Evolutionary conservation across 2,888 invertebrate genomes (phyloP).

Genomic region (Emmelina monodactyla): DNA sequence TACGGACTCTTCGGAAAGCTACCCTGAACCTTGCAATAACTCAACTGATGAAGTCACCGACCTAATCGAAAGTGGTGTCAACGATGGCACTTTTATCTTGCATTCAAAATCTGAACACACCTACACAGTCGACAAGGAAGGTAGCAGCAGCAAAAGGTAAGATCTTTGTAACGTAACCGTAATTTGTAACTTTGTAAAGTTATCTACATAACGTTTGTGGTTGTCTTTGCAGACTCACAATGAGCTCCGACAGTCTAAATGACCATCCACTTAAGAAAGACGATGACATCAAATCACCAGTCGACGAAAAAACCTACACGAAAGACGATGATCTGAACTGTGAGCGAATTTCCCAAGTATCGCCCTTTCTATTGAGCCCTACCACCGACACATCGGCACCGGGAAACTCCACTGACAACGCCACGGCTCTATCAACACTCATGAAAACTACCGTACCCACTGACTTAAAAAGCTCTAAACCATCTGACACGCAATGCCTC

Average conservation of each 20-base stretch:
- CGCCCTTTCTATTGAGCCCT: slow-evolving; percentile 51
- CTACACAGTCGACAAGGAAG: slow-evolving; percentile 35
- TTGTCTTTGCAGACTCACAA: slow-evolving; percentile 50
- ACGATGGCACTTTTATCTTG: slow-evolving; percentile 33
- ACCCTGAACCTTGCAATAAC: slow-evolving; percentile 55
- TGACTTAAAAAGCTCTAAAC: slow-evolving; percentile 55
- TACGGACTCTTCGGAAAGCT: slow-evolving; percentile 53
- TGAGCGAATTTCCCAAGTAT: slow-evolving; percentile 49
- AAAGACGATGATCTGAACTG: slow-evolving; percentile 40
- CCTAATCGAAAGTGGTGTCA: slow-evolving; percentile 27
- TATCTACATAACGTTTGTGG: too few species aligned
- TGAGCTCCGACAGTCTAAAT: slow-evolving; percentile 60
- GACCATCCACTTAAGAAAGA: slow-evolving; percentile 35
- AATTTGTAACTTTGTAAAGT: too few species aligned
- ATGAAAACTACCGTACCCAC: slow-evolving; percentile 58
- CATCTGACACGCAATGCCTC: slow-evolving; percentile 48
- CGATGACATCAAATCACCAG: slow-evolving; percentile 25
- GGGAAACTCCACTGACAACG: slow-evolving; percentile 38
- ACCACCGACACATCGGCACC: slow-evolving; percentile 44
- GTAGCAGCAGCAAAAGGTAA: slow-evolving; percentile 40
- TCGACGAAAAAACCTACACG: slow-evolving; percentile 42
- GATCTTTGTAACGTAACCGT: too few species aligned
- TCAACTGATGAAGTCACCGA: slow-evolving; percentile 48
- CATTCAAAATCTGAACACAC: slow-evolving; percentile 28
- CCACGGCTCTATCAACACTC: slow-evolving; percentile 49